Percentiles rank a stretch among this genome's conserved stretches.
These are phyloP conservation scores for Philereme vetulata DNA, from an alignment of 2,888 invertebrate species.

Conservation along the genomic window DNA sequence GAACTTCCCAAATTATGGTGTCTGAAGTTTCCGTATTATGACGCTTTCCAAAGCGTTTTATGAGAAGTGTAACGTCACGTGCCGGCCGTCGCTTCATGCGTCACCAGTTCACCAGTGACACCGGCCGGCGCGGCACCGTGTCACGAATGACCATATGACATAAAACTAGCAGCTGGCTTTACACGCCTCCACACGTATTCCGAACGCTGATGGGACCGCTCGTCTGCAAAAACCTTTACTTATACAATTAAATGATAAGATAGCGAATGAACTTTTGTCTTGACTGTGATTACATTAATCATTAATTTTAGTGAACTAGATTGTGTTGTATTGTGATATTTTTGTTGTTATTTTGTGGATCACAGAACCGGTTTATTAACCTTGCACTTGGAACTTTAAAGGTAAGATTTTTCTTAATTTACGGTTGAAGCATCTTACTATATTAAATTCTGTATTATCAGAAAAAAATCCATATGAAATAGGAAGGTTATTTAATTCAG, in stretches of 20 bases:
- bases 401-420: constrained; percentile 24
- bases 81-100: constrained; percentile 41
- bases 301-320: constrained; percentile 27
- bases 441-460: no score
- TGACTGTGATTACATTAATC: constrained; percentile 37
- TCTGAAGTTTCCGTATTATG: constrained; percentile 19
- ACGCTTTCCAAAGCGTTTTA: constrained; percentile 27
- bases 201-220: constrained; percentile 48
- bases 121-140: constrained; percentile 44
- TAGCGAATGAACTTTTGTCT: constrained; percentile 49
- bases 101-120: no score
- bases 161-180: constrained; percentile 48
- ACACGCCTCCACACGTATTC: constrained; percentile 63
- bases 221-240: constrained; percentile 49
- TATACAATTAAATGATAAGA: constrained; percentile 64
- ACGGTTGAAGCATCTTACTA: no score
- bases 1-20: constrained; percentile 23
- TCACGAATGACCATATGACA: constrained; percentile 44
- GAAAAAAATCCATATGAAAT: no score
- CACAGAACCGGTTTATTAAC: constrained; percentile 28
- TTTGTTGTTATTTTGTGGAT: constrained; percentile 30
- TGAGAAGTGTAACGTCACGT: constrained; percentile 29
- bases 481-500: no score
- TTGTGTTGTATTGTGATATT: constrained; percentile 20
- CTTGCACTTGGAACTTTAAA: constrained; percentile 24